Base-by-base conservation (phyloP, 2,888 invertebrate genomes). In the Leptinotarsa rubiginosa region DNA sequence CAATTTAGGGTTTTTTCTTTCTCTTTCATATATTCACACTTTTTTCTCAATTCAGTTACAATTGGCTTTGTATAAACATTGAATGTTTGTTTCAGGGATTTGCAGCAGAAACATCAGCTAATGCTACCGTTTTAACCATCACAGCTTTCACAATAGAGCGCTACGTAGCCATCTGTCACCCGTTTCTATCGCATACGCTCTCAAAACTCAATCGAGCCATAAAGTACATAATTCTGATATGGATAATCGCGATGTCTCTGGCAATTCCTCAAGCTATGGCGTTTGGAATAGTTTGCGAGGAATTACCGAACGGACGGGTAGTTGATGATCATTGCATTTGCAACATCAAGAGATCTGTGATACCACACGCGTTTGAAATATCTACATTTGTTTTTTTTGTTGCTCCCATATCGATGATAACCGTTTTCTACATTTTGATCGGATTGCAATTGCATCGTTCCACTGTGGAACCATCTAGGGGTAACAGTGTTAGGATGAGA, bases 61-160 rank as follows among this genome's bases (percentile, higher is more conserved):
- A 10, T 12, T 41, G 0, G 2, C 2, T 10, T 10, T 31, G 10
- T 41, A 41, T 41, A 41, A 41, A 2, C 41, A 10, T 1, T 41
- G 10, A 41, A 41, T 47, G 2, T 41, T 74, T 79, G 13, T 74
- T 83, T 25, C 89, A 92, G 78, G 94, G 94, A 10, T 90, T 96
- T 67, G 92, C 95, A 0, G 94, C 96, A 0, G 97, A 97, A 87
- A 95, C 95, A n/a, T 93, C 94, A 0, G 93, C 94, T 22, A 95
- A 95, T 85, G 95, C 95, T 0, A 96, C 96, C 0, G 96, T 97
- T 2, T 87, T 95, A 77, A 95, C 94, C 15, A 97, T 97, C 83
- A 95, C 96, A 0, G 95, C 96, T 2, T 97, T 97, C 87, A 97
- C 94, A 0, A 93, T 96, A 16, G 97, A 97, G 87, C 90, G 97